Evolutionary conservation across 2,113 vertebrate species (phyloP).

Genomic region (Glaucidium brasilianum): DNA sequence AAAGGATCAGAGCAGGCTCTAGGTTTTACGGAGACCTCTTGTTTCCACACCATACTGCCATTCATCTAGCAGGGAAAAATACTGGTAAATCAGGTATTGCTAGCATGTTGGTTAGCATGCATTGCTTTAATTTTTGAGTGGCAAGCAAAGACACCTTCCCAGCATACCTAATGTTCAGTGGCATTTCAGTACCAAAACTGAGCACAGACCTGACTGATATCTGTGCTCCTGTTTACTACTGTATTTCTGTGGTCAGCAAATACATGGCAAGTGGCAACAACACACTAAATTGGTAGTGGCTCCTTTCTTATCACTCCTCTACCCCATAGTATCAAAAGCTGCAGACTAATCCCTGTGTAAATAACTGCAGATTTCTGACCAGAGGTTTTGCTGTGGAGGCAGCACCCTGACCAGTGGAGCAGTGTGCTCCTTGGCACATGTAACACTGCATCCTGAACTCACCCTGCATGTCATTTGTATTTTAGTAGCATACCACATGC

Average conservation of each 20-base stretch:
- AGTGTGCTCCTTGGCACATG: neutral
- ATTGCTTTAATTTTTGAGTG: neutral
- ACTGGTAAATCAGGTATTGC: neutral
- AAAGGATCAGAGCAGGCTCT: neutral
- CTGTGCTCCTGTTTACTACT: neutral
- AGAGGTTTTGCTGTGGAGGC: neutral
- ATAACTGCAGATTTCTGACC: neutral
- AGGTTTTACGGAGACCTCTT: neutral
- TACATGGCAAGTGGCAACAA: neutral
- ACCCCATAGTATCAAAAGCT: neutral
- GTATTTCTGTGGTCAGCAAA: neutral
- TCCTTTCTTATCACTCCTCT: neutral
- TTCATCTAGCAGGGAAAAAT: neutral
- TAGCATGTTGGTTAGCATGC: neutral
- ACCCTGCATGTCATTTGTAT: neutral
- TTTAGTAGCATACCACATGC: neutral
- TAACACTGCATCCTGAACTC: neutral
- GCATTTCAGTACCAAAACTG: neutral
- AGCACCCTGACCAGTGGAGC: accelerated
- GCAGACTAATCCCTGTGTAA: neutral
- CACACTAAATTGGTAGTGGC: no score
- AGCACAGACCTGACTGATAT: neutral
- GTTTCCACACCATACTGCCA: neutral
- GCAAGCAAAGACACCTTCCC: neutral
- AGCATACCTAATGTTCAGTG: neutral